A percentile compares a stretch with the other conserved stretches of the same genome.
phyloP scores from a whole-genome alignment of 2,888 invertebrate species.

The Podabrus alpinus region DNA sequence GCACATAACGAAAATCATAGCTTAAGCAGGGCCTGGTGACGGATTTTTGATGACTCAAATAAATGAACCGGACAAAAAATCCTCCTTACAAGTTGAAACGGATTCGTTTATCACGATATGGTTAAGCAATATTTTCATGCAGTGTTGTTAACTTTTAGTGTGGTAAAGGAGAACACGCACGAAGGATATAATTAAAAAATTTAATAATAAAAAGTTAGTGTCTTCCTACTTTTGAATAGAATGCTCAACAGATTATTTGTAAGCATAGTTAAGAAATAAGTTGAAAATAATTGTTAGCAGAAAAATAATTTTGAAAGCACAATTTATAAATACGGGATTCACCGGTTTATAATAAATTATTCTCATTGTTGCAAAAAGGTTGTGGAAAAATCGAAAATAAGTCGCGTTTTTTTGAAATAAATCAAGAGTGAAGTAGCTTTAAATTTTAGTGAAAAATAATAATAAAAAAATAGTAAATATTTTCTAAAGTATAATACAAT shows the following conservation, averaged over 20 bases:
- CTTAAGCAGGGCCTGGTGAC: too few species aligned
- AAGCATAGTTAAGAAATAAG: neutral
- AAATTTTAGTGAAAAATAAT: too few species aligned
- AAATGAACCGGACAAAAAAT: too few species aligned
- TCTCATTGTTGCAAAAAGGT: neutral
- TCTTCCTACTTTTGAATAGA: neutral
- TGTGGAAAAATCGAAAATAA: neutral
- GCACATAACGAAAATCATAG: too few species aligned
- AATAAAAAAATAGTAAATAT: too few species aligned
- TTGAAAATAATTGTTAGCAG: neutral
- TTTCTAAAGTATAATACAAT: neutral
- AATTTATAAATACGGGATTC: neutral
- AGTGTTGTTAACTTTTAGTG: slow-evolving; percentile 19
- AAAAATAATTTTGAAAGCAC: neutral
- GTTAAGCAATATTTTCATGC: slow-evolving; percentile 35
- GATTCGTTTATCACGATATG: slow-evolving; percentile 3
- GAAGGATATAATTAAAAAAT: neutral
- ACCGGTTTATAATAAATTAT: too few species aligned
- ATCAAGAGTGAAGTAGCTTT: too few species aligned
- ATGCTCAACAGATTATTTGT: neutral
- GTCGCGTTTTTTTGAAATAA: too few species aligned
- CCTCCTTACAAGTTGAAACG: slow-evolving; percentile 14
- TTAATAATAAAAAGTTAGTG: neutral
- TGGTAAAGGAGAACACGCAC: neutral
- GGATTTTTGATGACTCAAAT: too few species aligned